Conservation (phyloP, 2,888 invertebrate genomes). For the Dasysyrphus tricinctus region DNA sequence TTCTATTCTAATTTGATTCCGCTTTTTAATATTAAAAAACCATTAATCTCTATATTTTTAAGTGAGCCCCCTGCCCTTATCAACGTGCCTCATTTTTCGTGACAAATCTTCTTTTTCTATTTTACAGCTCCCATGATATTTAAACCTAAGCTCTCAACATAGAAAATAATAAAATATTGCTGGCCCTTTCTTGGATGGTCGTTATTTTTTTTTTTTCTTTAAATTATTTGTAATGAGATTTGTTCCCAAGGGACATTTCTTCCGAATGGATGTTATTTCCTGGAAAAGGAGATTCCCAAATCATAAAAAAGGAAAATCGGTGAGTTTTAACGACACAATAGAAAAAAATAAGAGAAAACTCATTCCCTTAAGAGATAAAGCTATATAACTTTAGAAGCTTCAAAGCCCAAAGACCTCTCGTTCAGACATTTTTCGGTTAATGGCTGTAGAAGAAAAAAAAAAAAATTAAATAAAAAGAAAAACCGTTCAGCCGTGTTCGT, state of each 20-base stretch:
- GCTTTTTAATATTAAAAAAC: background rate
- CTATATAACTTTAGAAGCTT: conserved; percentile 2
- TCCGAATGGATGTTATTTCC: conserved; percentile 3
- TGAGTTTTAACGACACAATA: conserved; percentile 23
- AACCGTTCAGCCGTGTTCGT: background rate
- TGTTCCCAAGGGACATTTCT: conserved; percentile 29
- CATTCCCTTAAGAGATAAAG: conserved; percentile 16
- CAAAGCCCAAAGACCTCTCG: conserved; percentile 10
- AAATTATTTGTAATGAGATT: conserved; percentile 42
- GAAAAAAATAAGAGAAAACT: background rate
- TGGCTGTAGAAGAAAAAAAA: background rate
- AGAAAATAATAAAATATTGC: conserved; percentile 20
- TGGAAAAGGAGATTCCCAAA: background rate
- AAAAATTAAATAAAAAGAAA: conserved; percentile 1
- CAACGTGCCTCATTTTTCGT: background rate
- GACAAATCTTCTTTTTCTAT: background rate
- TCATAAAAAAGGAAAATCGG: conserved; percentile 25
- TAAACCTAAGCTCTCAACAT: background rate
- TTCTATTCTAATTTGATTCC: too few species aligned
- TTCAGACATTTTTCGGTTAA: conserved; percentile 9
- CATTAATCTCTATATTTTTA: background rate
- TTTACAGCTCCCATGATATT: conserved; percentile 20
- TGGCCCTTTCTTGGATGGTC: background rate
- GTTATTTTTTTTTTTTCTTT: background rate
- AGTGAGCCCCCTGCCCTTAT: too few species aligned